Conservation (phyloP, 2,113 vertebrate genomes). For the Illadopsis cleaveri region DNA sequence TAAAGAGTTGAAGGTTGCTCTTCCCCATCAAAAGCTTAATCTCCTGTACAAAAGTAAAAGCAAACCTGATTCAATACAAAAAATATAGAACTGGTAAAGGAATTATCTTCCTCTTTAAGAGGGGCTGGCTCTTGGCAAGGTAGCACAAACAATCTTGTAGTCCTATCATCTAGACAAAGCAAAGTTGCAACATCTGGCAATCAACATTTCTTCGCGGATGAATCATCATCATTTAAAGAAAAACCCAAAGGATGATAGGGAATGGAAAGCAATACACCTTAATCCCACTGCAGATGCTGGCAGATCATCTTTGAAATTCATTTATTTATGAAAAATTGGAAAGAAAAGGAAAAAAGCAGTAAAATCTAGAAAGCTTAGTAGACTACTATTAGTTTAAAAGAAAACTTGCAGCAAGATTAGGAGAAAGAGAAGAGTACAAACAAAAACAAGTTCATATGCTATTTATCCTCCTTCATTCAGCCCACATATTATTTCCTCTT, state of each 20-base stretch:
- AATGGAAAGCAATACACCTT: neutral
- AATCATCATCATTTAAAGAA: neutral
- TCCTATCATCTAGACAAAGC: neutral
- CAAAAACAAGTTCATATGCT: neutral
- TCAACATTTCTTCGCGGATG: neutral
- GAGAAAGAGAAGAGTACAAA: neutral
- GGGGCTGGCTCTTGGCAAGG: neutral
- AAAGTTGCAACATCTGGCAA: neutral
- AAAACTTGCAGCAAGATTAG: neutral
- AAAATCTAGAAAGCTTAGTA: neutral
- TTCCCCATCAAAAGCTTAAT: neutral
- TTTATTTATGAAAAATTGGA: neutral
- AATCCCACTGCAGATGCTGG: neutral
- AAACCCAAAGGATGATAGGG: neutral
- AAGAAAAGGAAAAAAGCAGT: neutral
- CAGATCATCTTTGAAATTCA: neutral
- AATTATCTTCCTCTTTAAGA: neutral
- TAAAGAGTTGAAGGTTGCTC: neutral
- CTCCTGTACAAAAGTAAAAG: neutral
- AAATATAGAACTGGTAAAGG: neutral
- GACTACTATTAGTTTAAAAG: neutral
- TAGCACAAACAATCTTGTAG: accelerated
- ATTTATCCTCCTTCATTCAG: neutral
- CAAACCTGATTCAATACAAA: neutral
- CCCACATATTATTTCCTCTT: neutral